Base-by-base conservation (phyloP, 1,140 invertebrate species). In the Phthorimaea operculella region DNA sequence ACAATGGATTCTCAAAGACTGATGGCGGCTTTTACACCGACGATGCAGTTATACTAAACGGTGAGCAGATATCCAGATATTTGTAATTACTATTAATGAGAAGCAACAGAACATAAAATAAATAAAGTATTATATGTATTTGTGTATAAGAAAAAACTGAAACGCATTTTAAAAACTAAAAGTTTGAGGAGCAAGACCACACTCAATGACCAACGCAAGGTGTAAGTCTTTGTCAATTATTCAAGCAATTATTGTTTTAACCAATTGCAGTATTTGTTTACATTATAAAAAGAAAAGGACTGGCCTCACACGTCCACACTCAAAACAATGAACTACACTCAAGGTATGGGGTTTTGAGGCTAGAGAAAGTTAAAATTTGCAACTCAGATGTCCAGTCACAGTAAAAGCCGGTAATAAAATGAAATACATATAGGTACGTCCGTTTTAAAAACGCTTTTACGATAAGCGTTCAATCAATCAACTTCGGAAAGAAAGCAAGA, bases 341-440 rank as follows among this genome's bases (percentile, higher is more conserved):
- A 64, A 54, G 56, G 55, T 79, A 77, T 67, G 74, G 74, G 80
- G 80, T 84, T 81, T 75, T 72, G 76, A 76, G 81, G 81, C 74
- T 81, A 83, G 81, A 84, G 78, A 84, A 84, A 84, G 79, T 81
- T 69, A 77, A 76, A 76, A 74, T 76, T 79, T 66, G 69, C 66
- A 72, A 70, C 52, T 56, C 39, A 72, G 56, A 68, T 70, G 64
- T 70, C 66, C 63, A 64, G 60, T 47, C 55, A 60, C 49, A 39
- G 54, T 58, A 63, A 66, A 47, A 47, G 44, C 15, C 44, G 21
- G 21, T 28, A 28, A 28, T 28, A 28, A 28, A 28, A 28, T 28
- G 6, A 28, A 28, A 28, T 28, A 28, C 21, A 4, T 28, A 2
- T n/a, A n/a, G n/a, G n/a, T n/a, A n/a, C n/a, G n/a, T 28, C 21